A percentile compares a stretch with the other conserved stretches of the same genome.
phyloP scores from a whole-genome alignment of 2,113 vertebrate genomes.

The Bos indicus region DNA sequence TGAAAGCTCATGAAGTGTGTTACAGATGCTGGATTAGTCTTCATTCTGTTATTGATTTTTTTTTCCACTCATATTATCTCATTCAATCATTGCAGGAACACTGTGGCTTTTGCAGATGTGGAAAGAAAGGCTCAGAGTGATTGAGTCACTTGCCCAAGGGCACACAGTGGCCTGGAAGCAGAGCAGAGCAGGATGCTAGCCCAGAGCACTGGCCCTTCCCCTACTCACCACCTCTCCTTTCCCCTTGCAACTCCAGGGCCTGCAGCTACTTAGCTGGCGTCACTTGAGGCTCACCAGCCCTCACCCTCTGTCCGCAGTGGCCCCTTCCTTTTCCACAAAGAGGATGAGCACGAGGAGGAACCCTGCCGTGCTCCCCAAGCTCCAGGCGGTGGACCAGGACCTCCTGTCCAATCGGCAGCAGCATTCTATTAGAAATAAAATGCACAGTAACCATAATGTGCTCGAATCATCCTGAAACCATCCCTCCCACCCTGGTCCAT shows the following conservation, averaged over 20 bases:
- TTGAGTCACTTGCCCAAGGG: neutral
- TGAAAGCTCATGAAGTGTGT: neutral
- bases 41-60: neutral
- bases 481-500: neutral
- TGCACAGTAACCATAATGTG: neutral
- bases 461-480: neutral
- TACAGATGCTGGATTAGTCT: neutral
- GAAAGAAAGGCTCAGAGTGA: neutral
- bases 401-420: neutral
- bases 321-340: neutral
- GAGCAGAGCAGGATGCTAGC: neutral
- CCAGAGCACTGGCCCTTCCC: neutral
- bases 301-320: neutral
- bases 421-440: neutral
- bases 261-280: neutral
- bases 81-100: neutral
- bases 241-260: neutral
- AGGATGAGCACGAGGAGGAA: neutral
- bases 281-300: neutral
- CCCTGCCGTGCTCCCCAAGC: neutral
- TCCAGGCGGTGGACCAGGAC: neutral
- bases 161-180: neutral
- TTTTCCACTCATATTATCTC: neutral
- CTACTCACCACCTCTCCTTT: neutral
- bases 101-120: neutral